phyloP scores from a whole-genome alignment of 2,888 invertebrate species.

The Callimorpha dominula region DNA sequence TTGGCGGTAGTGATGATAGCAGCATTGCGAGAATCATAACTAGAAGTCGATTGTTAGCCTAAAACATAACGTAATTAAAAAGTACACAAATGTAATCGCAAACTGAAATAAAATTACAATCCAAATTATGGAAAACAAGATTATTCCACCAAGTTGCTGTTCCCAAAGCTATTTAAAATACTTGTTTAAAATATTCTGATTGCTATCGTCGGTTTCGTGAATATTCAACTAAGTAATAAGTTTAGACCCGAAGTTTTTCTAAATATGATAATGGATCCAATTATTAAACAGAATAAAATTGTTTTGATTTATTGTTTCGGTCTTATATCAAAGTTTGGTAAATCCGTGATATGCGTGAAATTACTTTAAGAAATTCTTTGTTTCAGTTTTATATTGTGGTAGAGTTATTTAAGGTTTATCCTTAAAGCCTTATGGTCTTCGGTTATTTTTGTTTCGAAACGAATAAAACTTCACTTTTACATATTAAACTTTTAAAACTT shows the following conservation, averaged over 20 bases:
- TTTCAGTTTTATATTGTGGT: background rate
- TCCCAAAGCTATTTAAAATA: conserved; percentile 29
- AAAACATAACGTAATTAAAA: background rate
- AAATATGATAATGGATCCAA: conserved; percentile 49
- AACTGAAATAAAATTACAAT: conserved; percentile 18
- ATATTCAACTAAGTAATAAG: conserved; percentile 54
- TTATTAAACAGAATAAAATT: conserved; percentile 37
- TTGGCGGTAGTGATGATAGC: too few species aligned
- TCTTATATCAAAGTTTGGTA: conserved; percentile 31
- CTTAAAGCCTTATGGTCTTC: background rate
- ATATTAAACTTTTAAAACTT: too few species aligned
- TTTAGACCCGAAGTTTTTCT: conserved; percentile 47
- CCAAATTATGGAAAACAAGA: conserved; percentile 35
- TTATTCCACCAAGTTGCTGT: conserved; percentile 28
- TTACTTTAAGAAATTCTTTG: background rate
- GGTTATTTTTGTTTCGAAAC: background rate
- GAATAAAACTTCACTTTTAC: too few species aligned
- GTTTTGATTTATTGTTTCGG: conserved; percentile 40
- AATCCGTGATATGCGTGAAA: conserved; percentile 9
- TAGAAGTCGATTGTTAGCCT: background rate
- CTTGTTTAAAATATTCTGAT: conserved; percentile 46
- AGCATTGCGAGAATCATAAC: background rate
- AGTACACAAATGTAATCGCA: conserved; percentile 8
- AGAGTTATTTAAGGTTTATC: background rate
- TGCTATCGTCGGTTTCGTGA: conserved; percentile 46